These are phyloP conservation scores for Pachypsylla venusta DNA, from an alignment of 1,140 invertebrate genomes.

Conservation along the genomic window DNA sequence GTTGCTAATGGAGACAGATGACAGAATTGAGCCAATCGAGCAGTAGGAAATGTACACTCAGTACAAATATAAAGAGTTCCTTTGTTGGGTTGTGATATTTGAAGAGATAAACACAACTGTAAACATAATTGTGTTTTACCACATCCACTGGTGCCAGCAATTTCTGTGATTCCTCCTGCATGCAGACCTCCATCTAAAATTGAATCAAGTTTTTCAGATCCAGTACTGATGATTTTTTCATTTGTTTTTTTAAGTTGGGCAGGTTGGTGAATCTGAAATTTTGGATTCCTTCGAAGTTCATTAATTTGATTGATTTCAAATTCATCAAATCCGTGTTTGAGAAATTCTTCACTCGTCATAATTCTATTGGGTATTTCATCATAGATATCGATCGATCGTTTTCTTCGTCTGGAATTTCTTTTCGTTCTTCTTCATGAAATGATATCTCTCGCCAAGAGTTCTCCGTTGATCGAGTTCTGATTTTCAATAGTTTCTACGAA, in stretches of 20 bases:
- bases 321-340: background rate
- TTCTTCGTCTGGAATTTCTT: no score
- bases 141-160: slow-evolving; percentile 62
- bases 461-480: no score
- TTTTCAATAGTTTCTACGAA: no score
- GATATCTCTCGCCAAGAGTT: no score
- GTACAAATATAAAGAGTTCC: slow-evolving; percentile 61
- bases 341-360: background rate
- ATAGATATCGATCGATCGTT: no score
- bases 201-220: slow-evolving; percentile 43
- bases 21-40: slow-evolving; percentile 40
- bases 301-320: background rate
- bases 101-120: slow-evolving; percentile 47
- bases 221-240: slow-evolving; percentile 33
- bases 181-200: slow-evolving; percentile 51
- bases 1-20: slow-evolving; percentile 23
- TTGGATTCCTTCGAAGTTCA: background rate
- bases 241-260: background rate
- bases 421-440: no score
- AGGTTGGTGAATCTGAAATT: background rate
- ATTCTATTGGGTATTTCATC: no score
- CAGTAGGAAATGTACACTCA: slow-evolving; percentile 55
- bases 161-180: slow-evolving; percentile 58
- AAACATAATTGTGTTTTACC: slow-evolving; percentile 77
- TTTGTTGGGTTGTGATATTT: slow-evolving; percentile 24